Base-by-base conservation (phyloP, 2,888 invertebrate species). In the Melitaea athalia region DNA sequence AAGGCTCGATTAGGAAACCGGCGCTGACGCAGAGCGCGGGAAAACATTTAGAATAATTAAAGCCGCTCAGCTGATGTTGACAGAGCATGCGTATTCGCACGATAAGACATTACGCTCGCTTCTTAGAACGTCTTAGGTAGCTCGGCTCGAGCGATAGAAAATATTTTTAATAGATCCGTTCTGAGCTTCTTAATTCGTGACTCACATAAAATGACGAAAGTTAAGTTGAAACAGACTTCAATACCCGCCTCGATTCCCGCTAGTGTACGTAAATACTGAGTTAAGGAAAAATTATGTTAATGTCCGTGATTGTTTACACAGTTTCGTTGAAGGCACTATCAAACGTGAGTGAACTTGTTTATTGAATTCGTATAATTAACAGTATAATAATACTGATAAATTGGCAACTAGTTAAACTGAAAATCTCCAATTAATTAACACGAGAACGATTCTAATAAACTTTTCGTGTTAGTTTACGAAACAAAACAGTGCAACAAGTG, bases 151-250 rank as follows among this genome's bases (percentile, higher is more conserved):
- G 87, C 88, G 85, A 81, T 79, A 77, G 75, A 75, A 75, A 76
- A 79, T 77, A 80, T 78, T 83, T 81, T 77, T 76, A 78, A 79
- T 79, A 80, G 80, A 80, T 79, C 81, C 78, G 77, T n/a, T 78
- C 75, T 78, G 74, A 77, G 74, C 73, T 75, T 79, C 67, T 65
- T 61, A 60, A 60, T 38, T 68, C 75, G 88, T 92, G 92, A 92
- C 79, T 92, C 91, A 92, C 85, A 79, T 86, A 92, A 89, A 90
- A 92, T 92, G 92, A 88, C 92, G 89, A 92, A 91, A 92, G 92
- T 92, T 79, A 92, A 91, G 85, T 88, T 92, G 88, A 92, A 92
- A 79, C 78, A 78, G 81, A 81, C 76, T 69, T 78, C 85, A 82
- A 86, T 84, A 84, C 76, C 79, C 75, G 77, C 75, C 72, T 79